Evolutionary conservation across 2,113 vertebrate species (phyloP), one percentile per base, ranked within the genome.

Genomic region (Centropristis striata): DNA sequence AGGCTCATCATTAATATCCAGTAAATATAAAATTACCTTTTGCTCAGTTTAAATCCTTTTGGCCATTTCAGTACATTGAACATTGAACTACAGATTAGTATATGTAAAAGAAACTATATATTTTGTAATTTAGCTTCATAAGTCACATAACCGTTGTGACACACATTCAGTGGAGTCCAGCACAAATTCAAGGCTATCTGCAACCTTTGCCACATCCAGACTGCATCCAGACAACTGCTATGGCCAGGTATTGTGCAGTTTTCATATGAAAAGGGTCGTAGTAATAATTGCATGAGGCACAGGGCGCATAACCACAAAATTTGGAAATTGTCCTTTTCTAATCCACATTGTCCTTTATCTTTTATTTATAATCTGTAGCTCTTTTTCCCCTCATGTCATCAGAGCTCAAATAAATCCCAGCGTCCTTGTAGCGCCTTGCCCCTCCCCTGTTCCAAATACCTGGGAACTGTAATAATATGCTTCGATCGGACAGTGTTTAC

Each of bases 171-270:
- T 64, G 1, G 96, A 80, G 65, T 99, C 97, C 83, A 99, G 84
- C 41, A 98, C 83, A 83, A 99, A 98, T 6, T 99, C 80, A 50
- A 99, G 95, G 47, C 96, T 97, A 64, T 99, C 98, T 0, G 97
- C 97, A 2, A 98, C 95, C 92, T 99, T 99, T 20, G 96, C 97
- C 36, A 99, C 90, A 71, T 99, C 98, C 84, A 99, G 88, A n/a
- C n/a, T n/a, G n/a, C n/a, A n/a, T n/a, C n/a, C n/a, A n/a, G n/a
- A n/a, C n/a, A n/a, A n/a, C n/a, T n/a, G n/a, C n/a, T n/a, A n/a
- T n/a, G n/a, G n/a, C n/a, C n/a, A 42, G 8, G 23, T 54, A 51
- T 11, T 21, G 0, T 32, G 15, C 47, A 44, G 37, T 1, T 42
- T 7, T 32, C 15, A 20, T 16, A 15, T 44, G 1, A n/a, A 25